phyloP scores from a whole-genome alignment of 37 sponge, comb jelly and placozoan genomes.

The Haliclona indistincta region DNA sequence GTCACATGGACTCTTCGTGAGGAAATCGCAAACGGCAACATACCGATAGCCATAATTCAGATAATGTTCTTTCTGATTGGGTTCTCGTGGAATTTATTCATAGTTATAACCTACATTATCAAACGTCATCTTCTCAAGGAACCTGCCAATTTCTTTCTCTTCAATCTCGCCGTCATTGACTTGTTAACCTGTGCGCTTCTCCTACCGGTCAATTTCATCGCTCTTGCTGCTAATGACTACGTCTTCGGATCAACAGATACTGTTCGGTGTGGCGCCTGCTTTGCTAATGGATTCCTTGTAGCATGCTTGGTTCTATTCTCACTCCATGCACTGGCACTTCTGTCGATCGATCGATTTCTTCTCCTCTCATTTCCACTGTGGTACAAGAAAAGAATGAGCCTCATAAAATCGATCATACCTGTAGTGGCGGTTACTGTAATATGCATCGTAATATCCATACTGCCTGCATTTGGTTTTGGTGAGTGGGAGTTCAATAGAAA shows the following conservation, averaged over 20 bases:
- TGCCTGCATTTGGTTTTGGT: constrained; percentile 56
- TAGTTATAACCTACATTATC: constrained; percentile 45
- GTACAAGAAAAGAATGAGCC: constrained; percentile 52
- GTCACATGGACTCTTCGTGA: constrained; percentile 42
- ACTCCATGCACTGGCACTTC: constrained; percentile 50
- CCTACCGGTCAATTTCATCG: constrained; percentile 20
- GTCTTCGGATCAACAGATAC: constrained; percentile 52
- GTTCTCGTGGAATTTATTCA: constrained; percentile 75
- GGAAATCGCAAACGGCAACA: constrained; percentile 2
- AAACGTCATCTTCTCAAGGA: constrained; percentile 56
- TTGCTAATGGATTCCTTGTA: constrained; percentile 41
- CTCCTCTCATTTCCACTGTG: constrained; percentile 54
- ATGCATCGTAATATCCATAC: constrained; percentile 25
- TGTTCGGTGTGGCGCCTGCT: constrained; percentile 50
- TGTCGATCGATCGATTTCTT: constrained; percentile 71
- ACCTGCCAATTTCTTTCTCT: constrained; percentile 66
- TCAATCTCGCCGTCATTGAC: constrained; percentile 52
- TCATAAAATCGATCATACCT: constrained; percentile 12
- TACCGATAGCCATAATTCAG: constrained; percentile 31
- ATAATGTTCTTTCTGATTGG: constrained; percentile 59
- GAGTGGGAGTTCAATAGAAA: constrained; percentile 65
- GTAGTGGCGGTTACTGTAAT: constrained; percentile 34
- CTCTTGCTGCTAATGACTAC: constrained; percentile 14
- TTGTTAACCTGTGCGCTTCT: constrained; percentile 33
- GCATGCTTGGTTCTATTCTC: constrained; percentile 41